A percentile compares a stretch with the other conserved stretches of the same genome.
Conservation (phyloP, 1,140 invertebrate species). For the Drosophila equinoxialis region DNA sequence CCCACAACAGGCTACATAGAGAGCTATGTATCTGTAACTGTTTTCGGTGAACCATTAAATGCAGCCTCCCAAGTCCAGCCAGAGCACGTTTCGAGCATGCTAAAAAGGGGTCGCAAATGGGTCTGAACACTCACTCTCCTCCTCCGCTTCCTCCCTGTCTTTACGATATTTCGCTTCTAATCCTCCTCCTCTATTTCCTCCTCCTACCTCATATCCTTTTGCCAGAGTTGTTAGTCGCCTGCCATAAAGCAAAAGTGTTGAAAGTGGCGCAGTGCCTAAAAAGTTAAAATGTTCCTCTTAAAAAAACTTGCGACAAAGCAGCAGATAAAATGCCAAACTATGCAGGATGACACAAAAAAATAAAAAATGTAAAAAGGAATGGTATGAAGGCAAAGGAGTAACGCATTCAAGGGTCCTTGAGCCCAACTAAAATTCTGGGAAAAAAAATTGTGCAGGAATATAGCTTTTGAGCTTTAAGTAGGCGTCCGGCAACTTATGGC, state of each 20-base stretch:
- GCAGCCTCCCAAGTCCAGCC: constrained; percentile 51
- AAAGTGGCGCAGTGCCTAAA: constrained; percentile 70
- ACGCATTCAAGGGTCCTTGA: constrained; percentile 21
- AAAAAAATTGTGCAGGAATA: constrained; percentile 44
- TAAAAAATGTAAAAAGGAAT: constrained; percentile 32
- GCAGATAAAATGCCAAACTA: constrained; percentile 55
- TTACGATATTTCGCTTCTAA: neutral
- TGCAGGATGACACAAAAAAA: constrained; percentile 28
- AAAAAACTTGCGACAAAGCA: constrained; percentile 56
- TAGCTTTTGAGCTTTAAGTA: constrained; percentile 43
- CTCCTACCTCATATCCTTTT: neutral
- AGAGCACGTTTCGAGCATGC: constrained; percentile 50
- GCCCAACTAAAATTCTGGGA: constrained; percentile 34
- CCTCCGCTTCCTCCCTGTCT: neutral
- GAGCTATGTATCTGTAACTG: constrained; percentile 41
- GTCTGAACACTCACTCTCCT: constrained; percentile 3
- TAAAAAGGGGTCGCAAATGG: constrained; percentile 61
- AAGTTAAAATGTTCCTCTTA: constrained; percentile 43
- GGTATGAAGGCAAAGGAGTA: constrained; percentile 30
- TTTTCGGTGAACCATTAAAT: constrained; percentile 66
- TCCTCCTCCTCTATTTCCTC: neutral
- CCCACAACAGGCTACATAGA: neutral
- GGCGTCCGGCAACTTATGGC: constrained; percentile 4
- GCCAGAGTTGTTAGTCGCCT: constrained; percentile 11
- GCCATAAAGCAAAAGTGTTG: constrained; percentile 67